These are phyloP conservation scores for Indicator indicator DNA, from an alignment of 2,113 vertebrate species.

Conservation along the genomic window DNA sequence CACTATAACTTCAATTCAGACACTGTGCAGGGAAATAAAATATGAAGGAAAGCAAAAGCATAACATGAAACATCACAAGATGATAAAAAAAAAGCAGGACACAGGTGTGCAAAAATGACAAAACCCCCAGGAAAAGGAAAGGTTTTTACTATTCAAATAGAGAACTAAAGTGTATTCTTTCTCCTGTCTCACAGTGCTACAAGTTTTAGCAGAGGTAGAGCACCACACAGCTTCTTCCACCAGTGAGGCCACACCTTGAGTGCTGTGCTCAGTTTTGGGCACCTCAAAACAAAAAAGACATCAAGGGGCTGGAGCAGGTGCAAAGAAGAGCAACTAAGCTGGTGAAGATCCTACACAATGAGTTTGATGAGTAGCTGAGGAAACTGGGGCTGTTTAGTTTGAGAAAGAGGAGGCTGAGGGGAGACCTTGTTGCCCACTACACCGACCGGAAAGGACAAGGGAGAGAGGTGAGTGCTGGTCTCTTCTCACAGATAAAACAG, in stretches of 20 bases:
- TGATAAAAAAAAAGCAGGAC: slow-evolving; percentile 7
- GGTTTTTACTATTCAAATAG: not conserved
- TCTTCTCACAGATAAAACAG: too few relatives aligned
- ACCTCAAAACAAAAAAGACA: too few relatives aligned
- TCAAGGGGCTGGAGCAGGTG: too few relatives aligned
- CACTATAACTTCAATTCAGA: not conserved
- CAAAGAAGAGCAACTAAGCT: too few relatives aligned
- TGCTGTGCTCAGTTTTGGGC: too few relatives aligned
- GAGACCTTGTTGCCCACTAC: too few relatives aligned
- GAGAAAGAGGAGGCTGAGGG: too few relatives aligned
- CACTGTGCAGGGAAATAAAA: not conserved
- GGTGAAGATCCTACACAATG: too few relatives aligned
- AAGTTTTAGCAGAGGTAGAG: not conserved
- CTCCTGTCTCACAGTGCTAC: not conserved
- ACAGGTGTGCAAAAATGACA: not conserved
- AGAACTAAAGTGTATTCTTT: not conserved
- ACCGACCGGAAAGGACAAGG: too few relatives aligned
- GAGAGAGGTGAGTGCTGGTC: too few relatives aligned
- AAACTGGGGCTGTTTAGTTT: too few relatives aligned
- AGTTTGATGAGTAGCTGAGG: too few relatives aligned
- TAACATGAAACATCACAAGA: not conserved
- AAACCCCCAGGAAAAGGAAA: not conserved
- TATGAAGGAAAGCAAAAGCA: not conserved
- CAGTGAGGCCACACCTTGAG: not conserved
- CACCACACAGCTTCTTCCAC: not conserved